Evolutionary conservation across 2,888 invertebrate genomes (phyloP).

Genomic region (Amphipoea lucens): DNA sequence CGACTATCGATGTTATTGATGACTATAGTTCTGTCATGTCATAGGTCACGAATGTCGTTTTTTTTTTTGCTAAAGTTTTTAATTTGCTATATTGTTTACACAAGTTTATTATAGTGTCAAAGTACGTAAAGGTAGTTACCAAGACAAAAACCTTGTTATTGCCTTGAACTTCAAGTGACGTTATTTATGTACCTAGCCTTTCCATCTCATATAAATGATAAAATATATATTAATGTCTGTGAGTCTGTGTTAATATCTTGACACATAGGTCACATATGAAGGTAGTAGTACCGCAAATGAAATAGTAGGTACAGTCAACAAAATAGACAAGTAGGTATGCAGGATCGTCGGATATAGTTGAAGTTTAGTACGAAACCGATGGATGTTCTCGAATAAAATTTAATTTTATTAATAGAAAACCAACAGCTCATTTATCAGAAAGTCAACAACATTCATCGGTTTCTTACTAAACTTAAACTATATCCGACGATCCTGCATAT

Average conservation of each 20-base stretch:
- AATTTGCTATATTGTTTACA: slow-evolving; percentile 22
- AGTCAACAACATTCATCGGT: no score
- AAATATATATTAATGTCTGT: not conserved
- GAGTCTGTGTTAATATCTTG: not conserved
- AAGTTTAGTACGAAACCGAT: no score
- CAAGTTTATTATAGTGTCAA: slow-evolving; percentile 18
- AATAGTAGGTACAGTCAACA: not conserved
- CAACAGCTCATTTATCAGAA: no score
- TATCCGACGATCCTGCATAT: no score
- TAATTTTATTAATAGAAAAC: no score
- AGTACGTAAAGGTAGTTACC: slow-evolving; percentile 12
- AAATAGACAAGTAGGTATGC: no score
- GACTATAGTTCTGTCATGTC: slow-evolving; percentile 10
- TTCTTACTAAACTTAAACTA: no score
- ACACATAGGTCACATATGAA: not conserved
- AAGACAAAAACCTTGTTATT: slow-evolving; percentile 34
- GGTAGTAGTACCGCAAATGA: not conserved
- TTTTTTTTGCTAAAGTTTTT: slow-evolving; percentile 14
- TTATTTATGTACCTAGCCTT: not conserved
- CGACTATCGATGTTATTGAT: slow-evolving; percentile 29
- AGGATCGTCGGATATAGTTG: no score
- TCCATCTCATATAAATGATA: not conserved
- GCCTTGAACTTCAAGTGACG: slow-evolving; percentile 40
- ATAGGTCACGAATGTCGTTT: slow-evolving; percentile 10
- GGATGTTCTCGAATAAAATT: no score